Base-by-base conservation (phyloP, 2,113 vertebrate genomes). In the Illadopsis cleaveri region DNA sequence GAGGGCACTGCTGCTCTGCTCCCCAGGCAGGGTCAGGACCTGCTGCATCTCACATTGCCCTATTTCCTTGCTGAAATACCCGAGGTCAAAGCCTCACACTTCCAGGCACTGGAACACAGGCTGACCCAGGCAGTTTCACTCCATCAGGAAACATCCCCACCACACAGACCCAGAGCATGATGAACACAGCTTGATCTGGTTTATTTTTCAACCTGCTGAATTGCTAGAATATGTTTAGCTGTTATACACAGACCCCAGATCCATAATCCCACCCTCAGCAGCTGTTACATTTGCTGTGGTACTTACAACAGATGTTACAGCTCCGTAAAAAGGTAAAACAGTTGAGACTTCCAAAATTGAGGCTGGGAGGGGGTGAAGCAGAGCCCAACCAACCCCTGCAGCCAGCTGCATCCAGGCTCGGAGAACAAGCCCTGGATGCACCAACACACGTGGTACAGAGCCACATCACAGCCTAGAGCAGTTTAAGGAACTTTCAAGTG, bases 131-230 rank as follows among this genome's bases (percentile, higher is more conserved):
- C 54, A 19, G 6, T 18, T 44, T 40, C 40, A 5, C 58, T 44
- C n/a, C 54, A 60, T 53, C 5, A 5, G 56, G 54, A 77, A 61
- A 28, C 47, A 66, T 44, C 51, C 50, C 6, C 38, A 42, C 20
- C 2, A 2, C 61, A 54, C 2, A 5, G 56, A 81, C 17, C 65
- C 35, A 0, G 9, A 90, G 73, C 61, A 76, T 0, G 1, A 77
- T 1, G 10, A 81, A 45, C 53, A 20, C 70, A 79, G 82, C 78
- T 82, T 84, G 53, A 79, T 50, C 73, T 20, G 17, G 84, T 82
- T 89, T 68, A 61, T 47, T 58, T 90, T 48, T n/a, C 62, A 57
- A 94, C 89, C 87, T 88, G 84, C 91, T 72, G 75, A 91, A 94
- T 54, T 54, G 51, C 75, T 65, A 56, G 68, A 90, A 91, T 73